Conservation (phyloP, 2,113 vertebrate genomes). For the Octodon degus region DNA sequence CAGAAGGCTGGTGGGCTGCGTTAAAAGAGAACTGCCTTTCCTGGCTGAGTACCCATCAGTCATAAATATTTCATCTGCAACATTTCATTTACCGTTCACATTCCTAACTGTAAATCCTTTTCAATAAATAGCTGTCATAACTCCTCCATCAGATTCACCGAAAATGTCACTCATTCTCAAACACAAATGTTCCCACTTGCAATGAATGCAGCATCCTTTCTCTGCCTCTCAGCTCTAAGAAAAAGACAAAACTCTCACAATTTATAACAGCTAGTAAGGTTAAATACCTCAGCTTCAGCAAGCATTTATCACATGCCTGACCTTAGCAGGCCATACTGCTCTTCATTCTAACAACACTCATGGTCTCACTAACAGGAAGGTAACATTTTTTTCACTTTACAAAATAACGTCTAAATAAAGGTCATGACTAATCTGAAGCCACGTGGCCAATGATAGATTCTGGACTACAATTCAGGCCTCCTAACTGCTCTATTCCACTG, state of each 20-base stretch:
- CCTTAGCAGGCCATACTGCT: neutral
- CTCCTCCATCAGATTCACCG: neutral
- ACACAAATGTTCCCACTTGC: constrained; percentile 6
- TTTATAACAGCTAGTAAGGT: neutral
- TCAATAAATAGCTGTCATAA: neutral
- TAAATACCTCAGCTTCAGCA: neutral
- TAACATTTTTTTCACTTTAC: constrained; percentile 38
- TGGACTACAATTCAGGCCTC: neutral
- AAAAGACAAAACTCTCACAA: constrained; percentile 13
- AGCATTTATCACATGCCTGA: neutral
- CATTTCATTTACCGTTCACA: constrained; percentile 25
- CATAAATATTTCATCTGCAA: constrained; percentile 10
- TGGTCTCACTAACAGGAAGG: neutral
- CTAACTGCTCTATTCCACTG: neutral
- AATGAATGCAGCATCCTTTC: neutral
- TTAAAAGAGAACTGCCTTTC: neutral
- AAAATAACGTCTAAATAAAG: neutral
- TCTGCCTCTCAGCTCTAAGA: neutral
- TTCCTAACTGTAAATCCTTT: neutral
- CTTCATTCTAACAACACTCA: neutral
- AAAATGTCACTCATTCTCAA: constrained; percentile 23
- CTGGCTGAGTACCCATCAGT: neutral
- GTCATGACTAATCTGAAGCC: neutral
- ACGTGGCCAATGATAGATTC: neutral
- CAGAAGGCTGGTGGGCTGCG: neutral